Evolutionary conservation across 2,797 vertebrate genomes (phyloP), one percentile per base, ranked within the genome.

Genomic region (Myotis planiceps): DNA sequence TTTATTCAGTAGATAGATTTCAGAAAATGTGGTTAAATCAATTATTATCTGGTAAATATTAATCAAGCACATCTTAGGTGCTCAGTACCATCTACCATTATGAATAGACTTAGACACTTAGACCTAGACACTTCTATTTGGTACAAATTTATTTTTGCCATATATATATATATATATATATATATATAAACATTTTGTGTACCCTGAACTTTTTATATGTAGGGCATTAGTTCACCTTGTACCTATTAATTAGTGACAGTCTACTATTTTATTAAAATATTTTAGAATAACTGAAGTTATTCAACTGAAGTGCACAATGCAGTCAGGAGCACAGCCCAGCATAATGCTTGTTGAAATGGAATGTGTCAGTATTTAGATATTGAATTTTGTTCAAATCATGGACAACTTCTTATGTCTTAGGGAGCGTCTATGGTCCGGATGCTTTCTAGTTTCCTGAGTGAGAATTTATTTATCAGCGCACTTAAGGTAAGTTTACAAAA

Each of bases 371-470:
- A 47, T 88, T 32, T 58, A 37, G 53, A 37, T 72, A 47, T 2
- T 37, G 49, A 93, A 69, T 94, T 93, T 88, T 76, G 12, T 90
- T 88, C 69, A 78, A 71, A 39, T 96, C 78, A 95, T n/a, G 29
- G 81, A 34, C n/a, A 21, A 7, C 55, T 95, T 71, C 88, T 92
- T 94, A 0, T 95, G 32, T 68, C 75, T 66, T 80, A 99, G 99
- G 99, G 98, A 18, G 98, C 98, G 3, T 97, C 97, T 90, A 55
- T 99, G 95, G 93, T 98, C 29, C 96, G 98, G 95, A 99, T 99
- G 98, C 97, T 98, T 95, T 98, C 98, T 65, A 76, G 88, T 60
- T 99, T 99, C 95, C 94, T 99, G 92, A 97, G 96, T 76, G 98
- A 98, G 75, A 97, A 92, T 76, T 60, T 99, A 72, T 99, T 99